phyloP scores from a whole-genome alignment of 2,797 vertebrate genomes.

The Pseudochaenichthys georgianus region DNA sequence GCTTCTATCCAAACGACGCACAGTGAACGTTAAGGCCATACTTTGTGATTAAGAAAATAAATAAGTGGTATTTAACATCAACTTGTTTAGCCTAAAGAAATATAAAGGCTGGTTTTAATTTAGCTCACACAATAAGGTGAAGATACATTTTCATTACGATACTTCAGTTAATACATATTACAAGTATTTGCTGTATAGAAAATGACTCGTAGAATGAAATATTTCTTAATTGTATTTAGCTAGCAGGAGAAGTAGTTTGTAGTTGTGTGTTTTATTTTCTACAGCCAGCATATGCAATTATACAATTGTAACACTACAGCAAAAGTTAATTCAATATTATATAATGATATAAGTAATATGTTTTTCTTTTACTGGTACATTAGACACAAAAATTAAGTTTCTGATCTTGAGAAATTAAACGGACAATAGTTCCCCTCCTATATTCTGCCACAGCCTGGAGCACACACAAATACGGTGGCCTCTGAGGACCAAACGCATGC shows the following conservation, averaged over 20 bases:
- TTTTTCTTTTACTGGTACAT: no score
- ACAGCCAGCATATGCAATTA: neutral
- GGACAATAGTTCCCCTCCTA: neutral
- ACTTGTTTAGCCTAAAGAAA: neutral
- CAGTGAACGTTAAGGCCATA: neutral
- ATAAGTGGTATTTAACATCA: neutral
- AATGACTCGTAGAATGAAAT: neutral
- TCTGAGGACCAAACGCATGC: constrained; percentile 15
- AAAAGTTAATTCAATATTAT: neutral
- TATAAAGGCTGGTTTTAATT: neutral
- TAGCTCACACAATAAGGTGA: neutral
- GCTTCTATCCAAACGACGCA: neutral
- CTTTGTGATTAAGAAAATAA: neutral
- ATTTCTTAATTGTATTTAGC: neutral
- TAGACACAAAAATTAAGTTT: neutral
- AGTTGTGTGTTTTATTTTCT: neutral
- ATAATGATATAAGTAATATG: neutral
- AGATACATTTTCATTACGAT: neutral
- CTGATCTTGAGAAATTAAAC: neutral
- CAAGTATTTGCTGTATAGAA: neutral
- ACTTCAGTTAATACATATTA: neutral
- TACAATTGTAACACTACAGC: neutral
- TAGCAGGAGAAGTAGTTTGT: neutral
- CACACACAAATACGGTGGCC: constrained; percentile 6
- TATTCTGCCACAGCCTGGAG: neutral